phyloP scores from a whole-genome alignment of 2,113 vertebrate species.

The Chaetops frenatus region DNA sequence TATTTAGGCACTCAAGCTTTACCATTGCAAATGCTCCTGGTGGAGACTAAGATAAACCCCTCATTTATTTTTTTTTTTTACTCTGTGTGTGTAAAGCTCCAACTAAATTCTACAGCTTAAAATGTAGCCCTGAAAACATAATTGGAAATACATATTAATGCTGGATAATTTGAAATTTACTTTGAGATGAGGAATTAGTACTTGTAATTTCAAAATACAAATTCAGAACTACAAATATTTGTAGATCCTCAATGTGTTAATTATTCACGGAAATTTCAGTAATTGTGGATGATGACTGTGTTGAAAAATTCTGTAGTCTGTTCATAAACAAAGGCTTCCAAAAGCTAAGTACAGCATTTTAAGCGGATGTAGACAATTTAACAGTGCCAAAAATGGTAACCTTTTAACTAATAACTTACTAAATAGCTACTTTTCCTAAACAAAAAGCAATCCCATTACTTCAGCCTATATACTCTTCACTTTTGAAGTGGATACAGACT shows the following conservation, averaged over 20 bases:
- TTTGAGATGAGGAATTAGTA: not conserved
- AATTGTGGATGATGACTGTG: not conserved
- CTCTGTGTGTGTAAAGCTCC: not conserved
- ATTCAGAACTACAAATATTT: slow-evolving; percentile 25
- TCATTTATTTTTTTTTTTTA: not conserved
- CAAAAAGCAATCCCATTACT: not conserved
- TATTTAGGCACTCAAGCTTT: not conserved
- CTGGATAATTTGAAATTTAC: not conserved
- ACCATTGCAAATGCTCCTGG: not conserved
- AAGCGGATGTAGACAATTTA: slow-evolving; percentile 9
- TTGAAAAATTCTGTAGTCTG: not conserved
- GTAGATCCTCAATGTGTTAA: not conserved
- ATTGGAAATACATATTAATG: not conserved
- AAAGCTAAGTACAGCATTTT: not conserved
- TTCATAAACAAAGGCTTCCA: slow-evolving; percentile 5
- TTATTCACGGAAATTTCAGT: slow-evolving; percentile 12
- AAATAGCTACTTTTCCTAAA: not conserved
- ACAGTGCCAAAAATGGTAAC: not conserved
- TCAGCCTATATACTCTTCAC: not conserved
- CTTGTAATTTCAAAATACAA: not conserved
- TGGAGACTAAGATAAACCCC: not conserved
- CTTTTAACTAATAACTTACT: not conserved
- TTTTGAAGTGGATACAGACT: not conserved
- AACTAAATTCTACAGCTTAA: not conserved
- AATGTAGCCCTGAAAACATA: not conserved